phyloP scores from a whole-genome alignment of 2,888 invertebrate species.

The Perizoma flavofasciatum region DNA sequence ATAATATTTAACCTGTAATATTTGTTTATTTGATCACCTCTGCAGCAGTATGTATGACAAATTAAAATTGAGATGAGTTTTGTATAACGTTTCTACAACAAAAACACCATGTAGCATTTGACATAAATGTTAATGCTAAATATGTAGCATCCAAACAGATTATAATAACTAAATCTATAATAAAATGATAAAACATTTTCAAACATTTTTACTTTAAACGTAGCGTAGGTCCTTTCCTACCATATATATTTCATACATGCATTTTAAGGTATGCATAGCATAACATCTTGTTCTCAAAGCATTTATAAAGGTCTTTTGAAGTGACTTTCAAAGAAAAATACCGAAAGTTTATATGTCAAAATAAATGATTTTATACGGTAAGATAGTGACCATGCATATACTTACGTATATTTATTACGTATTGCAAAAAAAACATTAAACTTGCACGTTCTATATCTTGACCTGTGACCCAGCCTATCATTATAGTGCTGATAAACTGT shows the following conservation, averaged over 20 bases:
- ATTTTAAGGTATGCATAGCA: too few species aligned
- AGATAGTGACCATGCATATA: too few species aligned
- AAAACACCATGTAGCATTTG: conserved; percentile 71
- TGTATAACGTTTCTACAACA: conserved; percentile 79
- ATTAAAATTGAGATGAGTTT: conserved; percentile 40
- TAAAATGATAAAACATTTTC: conserved; percentile 67
- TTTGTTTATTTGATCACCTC: conserved; percentile 37
- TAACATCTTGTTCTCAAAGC: too few species aligned
- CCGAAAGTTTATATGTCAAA: too few species aligned
- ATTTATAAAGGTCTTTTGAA: too few species aligned
- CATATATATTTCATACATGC: too few species aligned
- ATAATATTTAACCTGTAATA: conserved; percentile 32
- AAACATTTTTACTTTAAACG: conserved; percentile 44
- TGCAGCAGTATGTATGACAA: conserved; percentile 56
- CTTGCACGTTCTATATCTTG: conserved; percentile 32
- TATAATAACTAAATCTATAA: conserved; percentile 80
- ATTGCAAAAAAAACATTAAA: conserved; percentile 13
- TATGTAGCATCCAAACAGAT: conserved; percentile 74
- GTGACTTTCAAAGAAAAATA: too few species aligned
- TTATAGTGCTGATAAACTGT: conserved; percentile 48
- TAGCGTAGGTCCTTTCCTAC: neutral
- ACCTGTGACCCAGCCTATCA: conserved; percentile 51
- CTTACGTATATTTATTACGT: too few species aligned
- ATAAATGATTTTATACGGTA: too few species aligned
- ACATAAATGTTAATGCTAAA: conserved; percentile 72